Evolutionary conservation across 1,140 invertebrate species (phyloP).

Genomic region (Pygmarrhopalites habei): DNA sequence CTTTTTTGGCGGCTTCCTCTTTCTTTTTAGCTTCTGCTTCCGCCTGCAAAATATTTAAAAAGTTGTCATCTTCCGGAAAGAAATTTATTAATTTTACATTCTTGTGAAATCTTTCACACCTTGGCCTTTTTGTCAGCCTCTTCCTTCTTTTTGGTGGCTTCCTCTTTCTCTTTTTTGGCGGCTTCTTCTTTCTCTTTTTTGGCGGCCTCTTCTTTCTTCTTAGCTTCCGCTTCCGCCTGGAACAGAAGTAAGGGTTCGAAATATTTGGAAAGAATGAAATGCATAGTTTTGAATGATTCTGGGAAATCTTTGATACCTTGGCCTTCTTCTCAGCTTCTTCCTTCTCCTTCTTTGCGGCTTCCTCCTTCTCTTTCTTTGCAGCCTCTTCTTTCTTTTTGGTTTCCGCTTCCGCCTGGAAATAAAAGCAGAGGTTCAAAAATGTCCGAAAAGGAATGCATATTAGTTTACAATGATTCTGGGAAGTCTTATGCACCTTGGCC

Average conservation of each 20-base stretch:
- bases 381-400: slow-evolving; percentile 32
- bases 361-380: slow-evolving; percentile 31
- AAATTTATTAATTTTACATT: background rate
- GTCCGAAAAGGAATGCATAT: slow-evolving; percentile 1
- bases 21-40: background rate
- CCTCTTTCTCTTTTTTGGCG: slow-evolving; percentile 28
- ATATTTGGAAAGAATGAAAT: background rate
- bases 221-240: background rate
- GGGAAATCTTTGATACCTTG: slow-evolving; percentile 6
- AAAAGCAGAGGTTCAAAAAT: background rate
- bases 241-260: background rate
- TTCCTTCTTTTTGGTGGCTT: background rate
- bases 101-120: background rate
- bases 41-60: background rate
- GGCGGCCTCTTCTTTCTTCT: background rate
- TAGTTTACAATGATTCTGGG: slow-evolving; percentile 34
- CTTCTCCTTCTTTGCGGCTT: slow-evolving; percentile 32
- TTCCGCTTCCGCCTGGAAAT: slow-evolving; percentile 3
- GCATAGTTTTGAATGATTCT: background rate
- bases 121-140: background rate
- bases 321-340: slow-evolving; percentile 32
- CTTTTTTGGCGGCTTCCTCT: background rate
- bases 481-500: slow-evolving; percentile 36
- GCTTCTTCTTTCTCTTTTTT: background rate
- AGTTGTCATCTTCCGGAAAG: background rate